A percentile compares a stretch with the other conserved stretches of the same genome.
phyloP scores from a whole-genome alignment of 2,113 vertebrate species.

The Tricholaema leucomelas region DNA sequence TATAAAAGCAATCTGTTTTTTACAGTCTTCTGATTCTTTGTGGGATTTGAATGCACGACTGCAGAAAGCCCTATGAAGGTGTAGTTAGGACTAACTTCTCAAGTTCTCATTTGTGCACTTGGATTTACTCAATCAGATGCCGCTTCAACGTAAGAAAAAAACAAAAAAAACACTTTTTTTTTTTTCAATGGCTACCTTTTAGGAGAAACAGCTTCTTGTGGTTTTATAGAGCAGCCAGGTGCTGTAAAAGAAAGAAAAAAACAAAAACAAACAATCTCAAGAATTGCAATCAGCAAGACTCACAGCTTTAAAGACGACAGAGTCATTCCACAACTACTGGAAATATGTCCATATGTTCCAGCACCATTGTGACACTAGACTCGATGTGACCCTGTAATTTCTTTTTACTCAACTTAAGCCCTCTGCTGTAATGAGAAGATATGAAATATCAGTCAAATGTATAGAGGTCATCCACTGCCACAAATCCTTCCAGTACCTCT shows the following conservation, averaged over 20 bases:
- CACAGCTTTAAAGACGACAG: background rate
- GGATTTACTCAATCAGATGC: background rate
- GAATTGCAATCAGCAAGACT: background rate
- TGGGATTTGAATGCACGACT: background rate
- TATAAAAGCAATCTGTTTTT: background rate
- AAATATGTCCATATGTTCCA: background rate
- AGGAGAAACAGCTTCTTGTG: conserved; percentile 42
- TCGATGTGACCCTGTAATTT: background rate
- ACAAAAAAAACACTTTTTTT: background rate
- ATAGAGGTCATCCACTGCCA: background rate
- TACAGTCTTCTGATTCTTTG: background rate
- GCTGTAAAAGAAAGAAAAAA: background rate
- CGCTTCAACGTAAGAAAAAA: background rate
- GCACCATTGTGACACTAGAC: background rate
- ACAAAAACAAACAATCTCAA: background rate
- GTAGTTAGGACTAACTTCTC: background rate
- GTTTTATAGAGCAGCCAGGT: conserved; percentile 47
- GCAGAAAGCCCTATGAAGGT: background rate
- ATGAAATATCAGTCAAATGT: background rate
- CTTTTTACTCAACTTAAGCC: background rate
- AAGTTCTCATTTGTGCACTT: background rate
- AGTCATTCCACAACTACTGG: background rate
- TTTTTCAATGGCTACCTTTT: conserved; percentile 58
- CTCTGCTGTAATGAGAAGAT: background rate
- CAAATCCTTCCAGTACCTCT: background rate